Percentiles rank a stretch among this genome's conserved stretches.
These are phyloP conservation scores for Halisarca cf. caerulea DNA, from an alignment of 37 sponge, comb jelly and placozoan genomes.

Conservation along the genomic window DNA sequence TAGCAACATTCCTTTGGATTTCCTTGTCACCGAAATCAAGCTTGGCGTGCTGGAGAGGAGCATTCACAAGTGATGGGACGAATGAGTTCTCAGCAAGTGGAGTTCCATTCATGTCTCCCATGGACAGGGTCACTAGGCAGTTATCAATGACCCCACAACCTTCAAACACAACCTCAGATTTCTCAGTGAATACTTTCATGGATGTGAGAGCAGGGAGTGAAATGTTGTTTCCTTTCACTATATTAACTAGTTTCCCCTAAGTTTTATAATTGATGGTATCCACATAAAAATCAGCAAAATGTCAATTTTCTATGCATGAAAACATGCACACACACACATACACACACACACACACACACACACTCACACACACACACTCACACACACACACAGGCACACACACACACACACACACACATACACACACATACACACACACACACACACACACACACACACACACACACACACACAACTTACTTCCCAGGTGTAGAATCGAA, in stretches of 20 bases:
- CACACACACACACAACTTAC: neutral
- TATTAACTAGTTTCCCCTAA: slow-evolving; percentile 35
- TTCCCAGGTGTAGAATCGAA: slow-evolving; percentile 60
- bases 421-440: neutral
- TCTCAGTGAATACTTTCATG: slow-evolving; percentile 41
- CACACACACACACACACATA: neutral
- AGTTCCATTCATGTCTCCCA: neutral
- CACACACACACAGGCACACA: neutral
- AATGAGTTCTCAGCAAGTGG: slow-evolving; percentile 46
- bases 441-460: neutral
- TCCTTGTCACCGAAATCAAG: slow-evolving; percentile 30
- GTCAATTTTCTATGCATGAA: too few relatives aligned
- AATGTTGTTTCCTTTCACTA: neutral
- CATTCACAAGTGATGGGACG: slow-evolving; percentile 65
- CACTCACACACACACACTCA: neutral
- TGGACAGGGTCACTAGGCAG: neutral
- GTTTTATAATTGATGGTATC: neutral
- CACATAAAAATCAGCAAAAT: neutral
- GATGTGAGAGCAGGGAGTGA: slow-evolving; percentile 34
- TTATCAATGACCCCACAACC: neutral
- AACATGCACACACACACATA: too few relatives aligned
- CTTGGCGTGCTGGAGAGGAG: slow-evolving; percentile 33
- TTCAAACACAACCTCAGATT: slow-evolving; percentile 32
- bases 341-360: too few relatives aligned
- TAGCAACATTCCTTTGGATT: neutral